phyloP scores from a whole-genome alignment of 2,797 vertebrate genomes.

The Coregonus ussuriensis region DNA sequence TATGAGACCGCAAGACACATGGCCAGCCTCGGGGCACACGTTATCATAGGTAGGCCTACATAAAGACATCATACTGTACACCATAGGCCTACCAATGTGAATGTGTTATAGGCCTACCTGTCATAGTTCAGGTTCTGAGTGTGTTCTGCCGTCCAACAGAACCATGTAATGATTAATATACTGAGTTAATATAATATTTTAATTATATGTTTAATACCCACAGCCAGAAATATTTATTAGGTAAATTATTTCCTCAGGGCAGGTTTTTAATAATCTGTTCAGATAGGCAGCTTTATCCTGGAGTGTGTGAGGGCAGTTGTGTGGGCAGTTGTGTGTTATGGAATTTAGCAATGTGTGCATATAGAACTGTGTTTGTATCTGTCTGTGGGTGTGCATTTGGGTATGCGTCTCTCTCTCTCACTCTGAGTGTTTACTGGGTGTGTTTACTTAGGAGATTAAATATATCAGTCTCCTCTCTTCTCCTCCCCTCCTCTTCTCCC shows the following conservation, averaged over 20 bases:
- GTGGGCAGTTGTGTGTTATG: not conserved
- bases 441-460: not conserved
- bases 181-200: slow-evolving; percentile 44
- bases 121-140: not conserved
- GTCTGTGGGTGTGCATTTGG: not conserved
- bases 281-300: slow-evolving; percentile 33
- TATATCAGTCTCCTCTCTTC: not conserved
- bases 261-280: slow-evolving; percentile 48
- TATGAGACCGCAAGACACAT: slow-evolving; percentile 82
- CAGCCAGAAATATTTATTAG: slow-evolving; percentile 57
- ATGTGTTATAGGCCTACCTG: not conserved
- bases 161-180: not conserved
- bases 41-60: slow-evolving; percentile 84
- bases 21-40: slow-evolving; percentile 83
- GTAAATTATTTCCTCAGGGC: slow-evolving; percentile 54
- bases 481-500: not conserved
- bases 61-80: slow-evolving; percentile 48
- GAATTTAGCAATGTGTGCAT: slow-evolving; percentile 23
- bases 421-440: not conserved
- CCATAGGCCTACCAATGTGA: not conserved
- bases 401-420: not conserved
- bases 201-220: slow-evolving; percentile 51
- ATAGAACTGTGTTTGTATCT: not conserved
- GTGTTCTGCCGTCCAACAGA: slow-evolving; percentile 33
- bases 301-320: slow-evolving; percentile 15